Evolutionary conservation across 2,797 vertebrate genomes (phyloP).

Genomic region (Setipinna tenuifilis): DNA sequence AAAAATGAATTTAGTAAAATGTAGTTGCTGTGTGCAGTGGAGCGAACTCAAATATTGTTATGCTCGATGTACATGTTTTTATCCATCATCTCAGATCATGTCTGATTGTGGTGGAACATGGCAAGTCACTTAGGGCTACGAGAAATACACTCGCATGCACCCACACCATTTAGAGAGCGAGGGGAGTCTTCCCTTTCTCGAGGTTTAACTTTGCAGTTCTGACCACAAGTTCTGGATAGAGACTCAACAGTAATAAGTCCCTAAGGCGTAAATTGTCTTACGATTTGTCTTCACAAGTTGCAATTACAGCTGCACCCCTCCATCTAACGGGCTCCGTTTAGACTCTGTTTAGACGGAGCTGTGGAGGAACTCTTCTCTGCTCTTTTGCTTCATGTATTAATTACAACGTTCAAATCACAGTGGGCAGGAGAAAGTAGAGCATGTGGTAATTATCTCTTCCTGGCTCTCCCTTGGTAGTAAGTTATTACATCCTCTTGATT

Average conservation of each 20-base stretch:
- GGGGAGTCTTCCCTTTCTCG: neutral
- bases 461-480: constrained; percentile 37
- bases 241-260: neutral
- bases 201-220: neutral
- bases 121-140: constrained; percentile 1
- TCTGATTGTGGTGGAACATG: constrained; percentile 9
- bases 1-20: constrained; percentile 48
- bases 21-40: constrained; percentile 33
- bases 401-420: constrained; percentile 57
- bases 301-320: constrained; percentile 15
- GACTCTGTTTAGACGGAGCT: neutral
- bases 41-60: constrained; percentile 33
- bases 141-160: neutral
- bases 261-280: neutral
- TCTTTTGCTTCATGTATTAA: constrained; percentile 56
- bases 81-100: constrained; percentile 24
- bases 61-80: constrained; percentile 19
- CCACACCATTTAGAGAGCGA: neutral
- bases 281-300: neutral
- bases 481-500: constrained; percentile 32
- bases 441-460: constrained; percentile 53
- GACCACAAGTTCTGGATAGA: neutral
- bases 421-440: constrained; percentile 53
- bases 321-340: neutral
- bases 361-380: neutral